Percentiles rank a stretch among this genome's conserved stretches.
Evolutionary conservation across 2,113 vertebrate genomes (phyloP).

Genomic region (Heterotilapia buettikoferi): DNA sequence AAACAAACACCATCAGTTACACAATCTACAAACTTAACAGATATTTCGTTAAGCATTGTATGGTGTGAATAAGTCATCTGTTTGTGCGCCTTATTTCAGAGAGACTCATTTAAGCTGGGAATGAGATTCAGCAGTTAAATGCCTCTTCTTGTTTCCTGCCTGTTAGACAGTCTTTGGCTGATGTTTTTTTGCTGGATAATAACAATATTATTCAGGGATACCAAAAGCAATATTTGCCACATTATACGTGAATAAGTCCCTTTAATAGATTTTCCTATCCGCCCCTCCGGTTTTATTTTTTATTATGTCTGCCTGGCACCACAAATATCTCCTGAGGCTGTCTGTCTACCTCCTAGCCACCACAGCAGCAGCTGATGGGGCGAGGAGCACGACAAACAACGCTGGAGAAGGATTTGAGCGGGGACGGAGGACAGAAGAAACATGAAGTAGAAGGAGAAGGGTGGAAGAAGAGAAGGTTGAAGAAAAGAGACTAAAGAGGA

Average conservation of each 20-base stretch:
- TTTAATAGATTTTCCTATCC: slow-evolving; percentile 63
- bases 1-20: background rate
- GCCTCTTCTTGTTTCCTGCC: slow-evolving; percentile 34
- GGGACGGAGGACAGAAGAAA: background rate
- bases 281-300: slow-evolving; percentile 50
- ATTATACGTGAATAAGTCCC: slow-evolving; percentile 52
- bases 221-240: slow-evolving; percentile 55
- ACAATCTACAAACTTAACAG: rapidly evolving
- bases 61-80: background rate
- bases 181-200: slow-evolving; percentile 28
- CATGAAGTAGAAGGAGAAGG: background rate
- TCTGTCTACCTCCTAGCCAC: background rate
- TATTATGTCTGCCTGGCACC: slow-evolving; percentile 69
- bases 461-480: background rate
- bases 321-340: slow-evolving; percentile 14
- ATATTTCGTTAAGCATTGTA: background rate
- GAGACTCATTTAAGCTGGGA: background rate
- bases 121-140: background rate
- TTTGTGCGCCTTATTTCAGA: background rate
- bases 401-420: background rate
- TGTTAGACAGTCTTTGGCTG: slow-evolving; percentile 30
- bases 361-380: background rate
- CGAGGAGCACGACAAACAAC: background rate
- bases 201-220: slow-evolving; percentile 58
- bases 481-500: background rate